Evolutionary conservation across 2,888 invertebrate genomes (phyloP), one percentile per base, ranked within the genome.

Genomic region (Argynnis bischoffii): DNA sequence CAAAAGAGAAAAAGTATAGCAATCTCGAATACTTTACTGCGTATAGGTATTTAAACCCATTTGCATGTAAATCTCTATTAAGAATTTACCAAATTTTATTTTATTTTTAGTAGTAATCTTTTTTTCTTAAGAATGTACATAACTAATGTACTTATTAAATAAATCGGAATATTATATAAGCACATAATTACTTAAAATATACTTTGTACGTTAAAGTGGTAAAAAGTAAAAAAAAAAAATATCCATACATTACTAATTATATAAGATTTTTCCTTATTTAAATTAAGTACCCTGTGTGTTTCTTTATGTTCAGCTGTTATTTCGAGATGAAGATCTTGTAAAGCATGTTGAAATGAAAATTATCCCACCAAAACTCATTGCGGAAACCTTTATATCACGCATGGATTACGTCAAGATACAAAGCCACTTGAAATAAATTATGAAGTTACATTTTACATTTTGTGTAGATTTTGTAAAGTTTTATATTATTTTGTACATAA

Each of bases 1-100:
- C 81, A 81, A 85, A 84, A 83, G 81, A 83, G 81, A 67, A 71
- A 69, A 67, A 61, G 69, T 71, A 69, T 51, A 35, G 53, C 64
- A 51, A 63, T 60, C 59, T 71, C 67, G 64, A 69, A 67, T 67
- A 69, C 65, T 64, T 64, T 67, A 51, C 57, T 60, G 55, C 53
- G 64, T 67, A 64, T 57, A 67, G 51, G 66, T 66, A 69, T 69
- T 68, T 71, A 69, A 71, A 63, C 66, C 55, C 65, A 71, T 71
- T 59, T 69, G 59, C 59, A 71, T 71, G 65, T 50, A 59, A 71
- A 69, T 66, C 53, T 64, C 46, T 55, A 54, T 55, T 66, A 59
- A 21, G 54, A 35, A 59, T 57, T 61, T 64, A 31, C 48, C 21
- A 31, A 53, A 51, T 59, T 3, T 50, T 48, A 6, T 53, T 67